Percentiles rank a stretch among this genome's conserved stretches.
Conservation (phyloP, 1,140 invertebrate species). For the Dreissena rostriformis region DNA sequence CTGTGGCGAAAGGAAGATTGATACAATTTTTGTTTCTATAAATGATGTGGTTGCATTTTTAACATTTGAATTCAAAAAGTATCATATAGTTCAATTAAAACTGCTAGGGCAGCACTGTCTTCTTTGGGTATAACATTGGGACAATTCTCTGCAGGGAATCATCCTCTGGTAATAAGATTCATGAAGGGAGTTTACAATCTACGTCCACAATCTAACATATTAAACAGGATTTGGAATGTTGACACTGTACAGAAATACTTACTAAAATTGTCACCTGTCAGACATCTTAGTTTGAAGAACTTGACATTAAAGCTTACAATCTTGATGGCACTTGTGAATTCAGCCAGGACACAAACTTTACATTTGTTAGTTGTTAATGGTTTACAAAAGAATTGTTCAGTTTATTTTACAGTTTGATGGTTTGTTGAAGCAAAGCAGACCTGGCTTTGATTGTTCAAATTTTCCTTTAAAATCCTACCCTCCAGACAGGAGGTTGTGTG, state of each 20-base stretch:
- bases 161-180: constrained; percentile 42
- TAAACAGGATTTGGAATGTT: too few species aligned
- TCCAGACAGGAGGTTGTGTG: constrained; percentile 40
- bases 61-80: constrained; percentile 15
- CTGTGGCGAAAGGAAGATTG: constrained; percentile 29
- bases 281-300: constrained; percentile 29
- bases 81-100: constrained; percentile 41
- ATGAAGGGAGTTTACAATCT: constrained; percentile 2
- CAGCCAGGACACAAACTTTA: constrained; percentile 8
- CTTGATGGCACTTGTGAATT: constrained; percentile 14
- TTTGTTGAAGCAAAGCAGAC: constrained; percentile 37
- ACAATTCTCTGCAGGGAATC: constrained; percentile 11
- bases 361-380: constrained; percentile 20
- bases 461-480: constrained; percentile 23
- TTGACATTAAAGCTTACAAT: constrained; percentile 29
- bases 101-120: constrained; percentile 28
- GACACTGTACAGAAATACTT: background rate
- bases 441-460: constrained; percentile 11
- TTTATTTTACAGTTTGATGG: constrained; percentile 30
- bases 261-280: background rate
- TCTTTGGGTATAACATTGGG: constrained; percentile 12
- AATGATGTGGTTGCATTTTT: constrained; percentile 42
- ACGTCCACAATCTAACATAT: background rate
- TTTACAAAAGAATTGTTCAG: constrained; percentile 24
- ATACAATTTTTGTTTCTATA: constrained; percentile 35